A percentile compares a stretch with the other conserved stretches of the same genome.
Evolutionary conservation across 1,140 invertebrate genomes (phyloP).

Genomic region (Panulirus ornatus): DNA sequence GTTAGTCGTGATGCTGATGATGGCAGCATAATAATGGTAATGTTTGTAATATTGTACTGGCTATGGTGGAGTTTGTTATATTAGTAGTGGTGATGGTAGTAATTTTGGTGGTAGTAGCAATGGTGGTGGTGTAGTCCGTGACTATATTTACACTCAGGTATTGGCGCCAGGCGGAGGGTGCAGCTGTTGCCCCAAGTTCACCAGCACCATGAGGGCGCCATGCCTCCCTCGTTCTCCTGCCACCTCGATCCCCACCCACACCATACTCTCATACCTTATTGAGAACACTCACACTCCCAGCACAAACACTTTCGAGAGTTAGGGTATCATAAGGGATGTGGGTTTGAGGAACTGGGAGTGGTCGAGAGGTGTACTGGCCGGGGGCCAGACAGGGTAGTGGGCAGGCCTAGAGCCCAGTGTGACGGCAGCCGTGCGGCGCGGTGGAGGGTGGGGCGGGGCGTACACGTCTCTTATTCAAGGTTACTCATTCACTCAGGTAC

Average conservation of each 20-base stretch:
- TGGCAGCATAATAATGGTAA: too few relatives aligned
- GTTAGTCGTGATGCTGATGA: too few relatives aligned
- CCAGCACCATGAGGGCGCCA: neutral
- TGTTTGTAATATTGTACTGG: too few relatives aligned
- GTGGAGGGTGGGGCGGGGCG: constrained; percentile 32
- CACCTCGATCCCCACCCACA: neutral
- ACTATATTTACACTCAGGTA: constrained; percentile 31
- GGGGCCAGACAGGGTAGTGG: constrained; percentile 26
- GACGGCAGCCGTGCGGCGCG: constrained; percentile 17
- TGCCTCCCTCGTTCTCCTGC: neutral
- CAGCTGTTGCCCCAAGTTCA: constrained; percentile 20
- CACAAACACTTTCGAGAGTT: neutral
- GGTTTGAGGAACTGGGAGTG: neutral
- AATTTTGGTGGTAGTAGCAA: neutral
- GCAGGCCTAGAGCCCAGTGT: constrained; percentile 48
- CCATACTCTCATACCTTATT: too few relatives aligned
- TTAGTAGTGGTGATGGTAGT: neutral
- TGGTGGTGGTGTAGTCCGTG: constrained; percentile 24
- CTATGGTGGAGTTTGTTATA: neutral
- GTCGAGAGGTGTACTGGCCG: constrained; percentile 17
- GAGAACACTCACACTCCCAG: neutral
- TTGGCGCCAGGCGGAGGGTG: constrained; percentile 39
- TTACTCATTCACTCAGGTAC: too few relatives aligned
- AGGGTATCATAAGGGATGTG: neutral
- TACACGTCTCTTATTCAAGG: neutral